phyloP scores from a whole-genome alignment of 1,140 invertebrate species.

The Sycophila sp. region DNA sequence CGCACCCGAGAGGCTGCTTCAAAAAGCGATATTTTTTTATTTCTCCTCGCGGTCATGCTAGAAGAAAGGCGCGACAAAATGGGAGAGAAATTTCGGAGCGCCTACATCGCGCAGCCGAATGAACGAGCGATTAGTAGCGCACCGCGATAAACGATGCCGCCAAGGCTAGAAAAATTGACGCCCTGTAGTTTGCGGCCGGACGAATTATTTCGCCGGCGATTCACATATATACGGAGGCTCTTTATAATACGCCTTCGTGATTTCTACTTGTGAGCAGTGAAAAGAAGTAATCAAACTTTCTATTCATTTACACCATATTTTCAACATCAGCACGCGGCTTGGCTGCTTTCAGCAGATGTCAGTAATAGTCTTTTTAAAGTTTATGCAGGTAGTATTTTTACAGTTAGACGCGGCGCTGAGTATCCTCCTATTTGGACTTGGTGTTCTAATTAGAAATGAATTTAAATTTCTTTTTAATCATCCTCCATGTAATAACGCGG shows the following conservation, averaged over 20 bases:
- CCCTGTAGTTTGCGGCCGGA: neutral
- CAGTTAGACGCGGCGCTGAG: too few relatives aligned
- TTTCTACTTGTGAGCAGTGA: neutral
- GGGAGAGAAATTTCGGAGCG: neutral
- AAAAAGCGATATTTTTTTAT: neutral
- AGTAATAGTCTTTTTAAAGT: too few relatives aligned
- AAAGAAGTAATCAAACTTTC: neutral
- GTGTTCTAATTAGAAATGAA: too few relatives aligned
- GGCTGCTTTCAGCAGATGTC: too few relatives aligned
- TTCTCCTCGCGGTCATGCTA: neutral
- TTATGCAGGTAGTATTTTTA: too few relatives aligned
- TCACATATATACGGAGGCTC: neutral
- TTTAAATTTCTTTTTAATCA: too few relatives aligned
- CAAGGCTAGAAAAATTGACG: neutral
- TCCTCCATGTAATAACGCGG: too few relatives aligned
- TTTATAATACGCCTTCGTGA: neutral
- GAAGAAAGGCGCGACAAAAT: constrained; percentile 10
- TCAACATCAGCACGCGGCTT: neutral
- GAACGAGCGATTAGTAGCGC: neutral
- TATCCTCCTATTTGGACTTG: too few relatives aligned
- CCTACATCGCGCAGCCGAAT: neutral
- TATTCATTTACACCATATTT: neutral
- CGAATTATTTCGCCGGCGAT: neutral
- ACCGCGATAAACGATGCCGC: neutral
- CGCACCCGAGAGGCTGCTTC: neutral